Conservation (phyloP, 2,113 vertebrate species). For the Astur gentilis region DNA sequence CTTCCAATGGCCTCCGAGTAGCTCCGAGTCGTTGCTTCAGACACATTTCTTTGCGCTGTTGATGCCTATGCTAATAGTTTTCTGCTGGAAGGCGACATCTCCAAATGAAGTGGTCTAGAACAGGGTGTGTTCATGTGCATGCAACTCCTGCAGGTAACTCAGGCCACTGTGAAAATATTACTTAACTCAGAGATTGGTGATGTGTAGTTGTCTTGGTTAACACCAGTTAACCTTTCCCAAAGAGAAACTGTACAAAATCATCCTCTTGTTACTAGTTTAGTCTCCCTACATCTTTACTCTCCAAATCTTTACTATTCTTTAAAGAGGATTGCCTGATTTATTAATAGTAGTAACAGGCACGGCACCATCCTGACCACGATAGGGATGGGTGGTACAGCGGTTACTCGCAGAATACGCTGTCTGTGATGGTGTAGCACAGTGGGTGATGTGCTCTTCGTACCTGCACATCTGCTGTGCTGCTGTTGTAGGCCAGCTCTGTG, state of each 20-base stretch:
- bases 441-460: neutral
- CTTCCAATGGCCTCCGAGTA: neutral
- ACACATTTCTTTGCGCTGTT: neutral
- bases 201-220: neutral
- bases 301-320: neutral
- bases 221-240: neutral
- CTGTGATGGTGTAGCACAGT: neutral
- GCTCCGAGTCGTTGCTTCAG: neutral
- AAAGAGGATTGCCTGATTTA: neutral
- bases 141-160: neutral
- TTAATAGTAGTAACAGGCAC: neutral
- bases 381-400: neutral
- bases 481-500: neutral
- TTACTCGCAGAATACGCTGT: accelerated
- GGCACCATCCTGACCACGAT: neutral
- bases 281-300: neutral
- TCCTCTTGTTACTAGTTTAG: neutral
- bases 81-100: neutral
- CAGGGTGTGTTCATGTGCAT: neutral
- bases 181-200: neutral
- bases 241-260: neutral
- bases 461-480: neutral
- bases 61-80: neutral
- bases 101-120: neutral
- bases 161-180: neutral